Conservation (phyloP, 2,888 invertebrate genomes). For the Rhamnusium bicolor region DNA sequence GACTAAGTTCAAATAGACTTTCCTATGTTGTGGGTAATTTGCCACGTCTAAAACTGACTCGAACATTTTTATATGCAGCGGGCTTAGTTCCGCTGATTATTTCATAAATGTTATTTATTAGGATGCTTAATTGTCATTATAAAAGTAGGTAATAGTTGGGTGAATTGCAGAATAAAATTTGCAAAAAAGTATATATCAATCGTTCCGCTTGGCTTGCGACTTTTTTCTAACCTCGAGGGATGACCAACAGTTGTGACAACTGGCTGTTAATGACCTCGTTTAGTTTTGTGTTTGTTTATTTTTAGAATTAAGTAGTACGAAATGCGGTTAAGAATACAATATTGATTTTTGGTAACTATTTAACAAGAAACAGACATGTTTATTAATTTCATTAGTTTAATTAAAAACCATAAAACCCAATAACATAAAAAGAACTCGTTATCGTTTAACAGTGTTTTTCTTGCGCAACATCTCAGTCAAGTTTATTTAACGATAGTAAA, state of each 20-base stretch:
- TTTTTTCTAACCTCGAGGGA: conserved; percentile 15
- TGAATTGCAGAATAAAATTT: conserved; percentile 2
- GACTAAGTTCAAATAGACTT: background rate
- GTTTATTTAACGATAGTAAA: background rate
- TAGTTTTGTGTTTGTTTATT: conserved; percentile 9
- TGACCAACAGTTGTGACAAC: conserved; percentile 11
- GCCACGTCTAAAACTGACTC: background rate
- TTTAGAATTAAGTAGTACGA: background rate
- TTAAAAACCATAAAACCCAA: background rate
- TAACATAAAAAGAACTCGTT: background rate
- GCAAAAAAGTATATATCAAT: background rate
- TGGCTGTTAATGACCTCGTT: conserved; percentile 15
- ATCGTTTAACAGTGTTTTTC: background rate
- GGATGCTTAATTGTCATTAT: background rate
- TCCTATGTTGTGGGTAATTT: conserved; percentile 4
- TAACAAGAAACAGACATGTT: background rate
- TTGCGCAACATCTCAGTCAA: background rate
- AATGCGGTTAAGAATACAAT: background rate
- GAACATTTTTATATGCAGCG: background rate
- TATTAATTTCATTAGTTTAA: background rate
- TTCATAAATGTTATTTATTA: background rate
- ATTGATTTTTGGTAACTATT: background rate
- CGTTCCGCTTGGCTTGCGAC: conserved; percentile 1
- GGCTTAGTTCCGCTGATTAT: conserved; percentile 10
- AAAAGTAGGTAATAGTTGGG: conserved; percentile 11